These are phyloP conservation scores for Elachura formosa DNA, from an alignment of 2,113 vertebrate species.

Conservation along the genomic window DNA sequence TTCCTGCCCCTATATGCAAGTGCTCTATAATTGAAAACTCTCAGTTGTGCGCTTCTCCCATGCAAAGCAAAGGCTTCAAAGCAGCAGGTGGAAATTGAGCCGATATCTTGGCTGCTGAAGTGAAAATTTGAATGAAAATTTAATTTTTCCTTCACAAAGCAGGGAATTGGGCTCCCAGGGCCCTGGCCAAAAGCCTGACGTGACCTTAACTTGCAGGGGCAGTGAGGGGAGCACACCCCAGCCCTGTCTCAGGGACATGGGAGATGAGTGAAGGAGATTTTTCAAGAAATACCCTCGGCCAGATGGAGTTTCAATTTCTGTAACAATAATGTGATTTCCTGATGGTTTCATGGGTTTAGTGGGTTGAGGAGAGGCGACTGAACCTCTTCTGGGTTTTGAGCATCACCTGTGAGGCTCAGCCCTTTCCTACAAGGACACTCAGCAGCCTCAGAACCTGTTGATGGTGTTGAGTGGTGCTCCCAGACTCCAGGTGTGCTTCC, in stretches of 20 bases:
- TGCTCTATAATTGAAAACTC: conserved; percentile 49
- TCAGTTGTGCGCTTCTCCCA: neutral
- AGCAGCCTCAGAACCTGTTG: rapidly evolving
- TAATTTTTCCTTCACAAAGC: neutral
- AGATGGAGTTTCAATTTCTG: neutral
- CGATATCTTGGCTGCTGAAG: neutral
- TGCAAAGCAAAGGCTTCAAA: neutral
- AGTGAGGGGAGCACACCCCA: neutral
- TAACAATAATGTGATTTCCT: neutral
- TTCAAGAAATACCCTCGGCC: neutral
- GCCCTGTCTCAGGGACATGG: neutral
- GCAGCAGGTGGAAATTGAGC: conserved; percentile 62
- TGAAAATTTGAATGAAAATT: conserved; percentile 45
- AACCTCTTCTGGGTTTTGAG: neutral
- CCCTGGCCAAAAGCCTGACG: rapidly evolving
- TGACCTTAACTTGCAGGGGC: neutral
- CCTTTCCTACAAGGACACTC: neutral
- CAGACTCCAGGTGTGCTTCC: neutral
- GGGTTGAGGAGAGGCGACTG: neutral
- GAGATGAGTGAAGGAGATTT: neutral
- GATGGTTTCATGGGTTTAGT: neutral
- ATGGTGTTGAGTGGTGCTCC: neutral
- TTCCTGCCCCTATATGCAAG: neutral
- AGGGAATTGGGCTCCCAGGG: neutral
- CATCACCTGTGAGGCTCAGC: rapidly evolving